A percentile compares a stretch with the other conserved stretches of the same genome.
Conservation (phyloP, 2,113 vertebrate species). For the Brachyistius frenatus region DNA sequence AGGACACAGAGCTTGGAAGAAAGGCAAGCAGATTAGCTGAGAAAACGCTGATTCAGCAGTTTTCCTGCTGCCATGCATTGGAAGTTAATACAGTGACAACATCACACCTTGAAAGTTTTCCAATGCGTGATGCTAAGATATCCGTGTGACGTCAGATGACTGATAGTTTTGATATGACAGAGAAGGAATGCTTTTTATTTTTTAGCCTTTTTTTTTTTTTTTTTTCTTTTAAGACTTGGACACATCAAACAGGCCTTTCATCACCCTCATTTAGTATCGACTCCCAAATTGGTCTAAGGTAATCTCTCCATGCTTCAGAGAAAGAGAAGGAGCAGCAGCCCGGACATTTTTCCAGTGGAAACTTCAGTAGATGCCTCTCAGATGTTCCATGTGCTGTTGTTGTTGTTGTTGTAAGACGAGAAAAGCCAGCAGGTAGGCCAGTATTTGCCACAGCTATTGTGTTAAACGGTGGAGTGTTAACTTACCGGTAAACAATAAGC, state of each 20-base stretch:
- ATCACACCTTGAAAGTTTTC: conserved; percentile 50
- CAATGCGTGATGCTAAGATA: conserved; percentile 31
- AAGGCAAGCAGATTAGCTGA: conserved; percentile 76
- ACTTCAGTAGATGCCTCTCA: conserved; percentile 82
- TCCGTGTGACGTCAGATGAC: conserved; percentile 60
- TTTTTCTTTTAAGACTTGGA: conserved; percentile 1
- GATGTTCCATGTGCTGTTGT: conserved; percentile 79
- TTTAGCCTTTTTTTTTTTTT: not conserved
- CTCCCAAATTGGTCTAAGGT: not conserved
- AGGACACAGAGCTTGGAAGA: conserved; percentile 50
- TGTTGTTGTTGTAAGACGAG: conserved; percentile 77
- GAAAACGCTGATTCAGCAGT: conserved; percentile 71
- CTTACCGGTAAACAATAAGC: conserved; percentile 36
- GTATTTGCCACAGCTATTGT: conserved; percentile 30
- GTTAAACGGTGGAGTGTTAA: conserved; percentile 12
- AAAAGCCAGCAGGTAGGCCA: conserved; percentile 84
- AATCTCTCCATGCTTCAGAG: conserved; percentile 44
- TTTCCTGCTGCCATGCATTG: conserved; percentile 52
- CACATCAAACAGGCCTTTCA: not conserved
- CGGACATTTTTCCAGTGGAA: conserved; percentile 48
- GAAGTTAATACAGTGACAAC: conserved; percentile 57
- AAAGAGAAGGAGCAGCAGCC: conserved; percentile 47
- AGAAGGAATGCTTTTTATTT: conserved; percentile 8
- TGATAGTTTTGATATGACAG: not conserved
- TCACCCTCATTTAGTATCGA: not conserved